Base-by-base conservation (phyloP, 2,888 invertebrate species). In the Tetramorium bicarinatum region DNA sequence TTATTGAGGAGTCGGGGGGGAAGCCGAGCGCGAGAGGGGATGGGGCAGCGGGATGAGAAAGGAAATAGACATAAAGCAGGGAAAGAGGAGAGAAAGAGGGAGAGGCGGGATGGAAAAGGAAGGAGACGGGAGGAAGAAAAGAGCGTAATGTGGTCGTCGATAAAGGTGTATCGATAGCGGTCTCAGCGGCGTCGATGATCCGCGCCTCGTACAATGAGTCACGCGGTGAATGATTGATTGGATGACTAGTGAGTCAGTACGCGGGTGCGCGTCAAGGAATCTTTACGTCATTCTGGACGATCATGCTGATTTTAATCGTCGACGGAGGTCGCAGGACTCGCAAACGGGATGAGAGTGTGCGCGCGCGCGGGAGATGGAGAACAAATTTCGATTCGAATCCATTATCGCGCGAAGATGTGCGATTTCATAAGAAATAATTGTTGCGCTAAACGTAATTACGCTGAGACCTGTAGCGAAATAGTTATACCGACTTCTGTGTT, bases 181-280 rank as follows among this genome's bases (percentile, higher is more conserved):
- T 49, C 80, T 84, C 83, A 66, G 75, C 82, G 67, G 62, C 82
- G 67, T 69, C 80, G 82, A 75, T 83, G 85, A 89, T 88, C 85
- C 83, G 85, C 87, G 83, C 86, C 71, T 80, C 71, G 90, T 81
- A 67, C 88, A 91, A 91, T 93, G 93, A 93, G 91, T 93, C 93
- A 93, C 89, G 85, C 91, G 88, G 84, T 91, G 90, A 92, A 92
- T 93, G 92, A 93, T 92, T 91, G 92, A 93, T 93, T 88, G 89
- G 88, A 90, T 85, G 88, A 90, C 89, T 83, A 66, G 72, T 80
- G 80, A 75, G 76, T 82, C 82, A 61, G 83, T 75, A 54, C 76
- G 59, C 79, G 59, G 72, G 82, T 62, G 76, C 74, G 85, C 81
- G 59, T 67, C 67, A 38, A 34, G 61, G 54, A 47, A 80, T 81